Conservation (phyloP, 2,113 vertebrate genomes). For the Rhagologus leucostigma region DNA sequence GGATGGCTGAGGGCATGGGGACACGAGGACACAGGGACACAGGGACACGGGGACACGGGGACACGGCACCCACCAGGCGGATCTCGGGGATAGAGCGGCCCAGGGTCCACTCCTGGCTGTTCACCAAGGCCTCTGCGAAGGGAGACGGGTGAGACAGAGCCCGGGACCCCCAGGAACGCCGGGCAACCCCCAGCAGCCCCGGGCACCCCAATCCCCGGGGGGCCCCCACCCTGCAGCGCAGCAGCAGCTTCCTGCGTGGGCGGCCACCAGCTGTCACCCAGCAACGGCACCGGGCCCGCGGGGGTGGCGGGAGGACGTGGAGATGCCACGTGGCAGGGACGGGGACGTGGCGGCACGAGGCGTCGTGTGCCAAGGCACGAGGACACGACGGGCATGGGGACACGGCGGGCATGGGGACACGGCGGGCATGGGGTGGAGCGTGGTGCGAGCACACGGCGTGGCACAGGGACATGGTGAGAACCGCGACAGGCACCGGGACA, state of each 20-base stretch:
- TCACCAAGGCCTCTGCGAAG: conserved; percentile 83
- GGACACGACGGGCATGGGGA: fast-evolving
- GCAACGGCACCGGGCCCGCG: neutral
- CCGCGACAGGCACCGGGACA: fast-evolving
- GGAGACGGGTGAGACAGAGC: neutral
- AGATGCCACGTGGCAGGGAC: neutral
- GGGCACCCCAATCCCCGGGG: neutral
- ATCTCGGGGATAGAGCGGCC: conserved; percentile 88
- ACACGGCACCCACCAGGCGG: conserved; percentile 80
- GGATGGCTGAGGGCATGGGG: neutral
- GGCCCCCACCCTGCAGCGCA: neutral
- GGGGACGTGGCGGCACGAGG: neutral
- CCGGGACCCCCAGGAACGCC: neutral
- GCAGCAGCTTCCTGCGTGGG: neutral
- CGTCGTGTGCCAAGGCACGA: neutral
- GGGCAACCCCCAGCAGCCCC: neutral
- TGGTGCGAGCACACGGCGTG: fast-evolving
- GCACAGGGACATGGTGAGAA: fast-evolving
- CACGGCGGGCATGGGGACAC: fast-evolving
- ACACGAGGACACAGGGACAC: fast-evolving
- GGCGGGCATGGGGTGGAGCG: fast-evolving
- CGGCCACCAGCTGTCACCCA: neutral
- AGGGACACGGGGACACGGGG: fast-evolving
- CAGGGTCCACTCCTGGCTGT: conserved; percentile 96
- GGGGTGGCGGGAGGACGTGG: neutral